phyloP scores from a whole-genome alignment of 2,797 vertebrate genomes.

The Spinus pinus region DNA sequence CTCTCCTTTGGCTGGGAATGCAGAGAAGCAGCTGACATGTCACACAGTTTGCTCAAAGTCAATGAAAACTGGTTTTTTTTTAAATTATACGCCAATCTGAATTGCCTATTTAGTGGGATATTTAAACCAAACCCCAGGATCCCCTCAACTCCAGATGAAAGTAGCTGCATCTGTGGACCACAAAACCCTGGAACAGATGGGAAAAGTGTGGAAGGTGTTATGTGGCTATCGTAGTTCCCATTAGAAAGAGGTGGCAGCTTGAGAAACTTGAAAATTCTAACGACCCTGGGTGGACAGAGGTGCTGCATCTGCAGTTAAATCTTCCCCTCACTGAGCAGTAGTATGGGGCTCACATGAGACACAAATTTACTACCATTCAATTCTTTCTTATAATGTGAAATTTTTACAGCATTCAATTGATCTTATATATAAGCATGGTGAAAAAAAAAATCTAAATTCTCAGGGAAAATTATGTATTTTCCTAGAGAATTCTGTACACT shows the following conservation, averaged over 20 bases:
- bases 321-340: neutral
- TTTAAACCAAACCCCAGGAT: neutral
- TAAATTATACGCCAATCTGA: neutral
- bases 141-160: accelerated
- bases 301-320: neutral
- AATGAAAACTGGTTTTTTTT: neutral
- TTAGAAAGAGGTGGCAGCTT: conserved; percentile 37
- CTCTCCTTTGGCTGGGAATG: neutral
- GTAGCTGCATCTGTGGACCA: neutral
- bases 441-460: neutral
- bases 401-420: neutral
- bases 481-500: neutral
- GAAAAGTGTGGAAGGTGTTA: neutral
- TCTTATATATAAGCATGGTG: accelerated
- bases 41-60: neutral
- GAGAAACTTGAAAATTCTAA: conserved; percentile 37
- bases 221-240: neutral
- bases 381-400: neutral
- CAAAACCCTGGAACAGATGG: conserved; percentile 37
- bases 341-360: neutral
- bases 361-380: neutral
- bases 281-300: neutral
- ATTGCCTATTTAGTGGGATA: neutral
- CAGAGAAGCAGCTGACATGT: neutral
- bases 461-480: accelerated